Base-by-base conservation (phyloP, 2,797 vertebrate genomes). In the Lepidocolaptes lacrymiger region DNA sequence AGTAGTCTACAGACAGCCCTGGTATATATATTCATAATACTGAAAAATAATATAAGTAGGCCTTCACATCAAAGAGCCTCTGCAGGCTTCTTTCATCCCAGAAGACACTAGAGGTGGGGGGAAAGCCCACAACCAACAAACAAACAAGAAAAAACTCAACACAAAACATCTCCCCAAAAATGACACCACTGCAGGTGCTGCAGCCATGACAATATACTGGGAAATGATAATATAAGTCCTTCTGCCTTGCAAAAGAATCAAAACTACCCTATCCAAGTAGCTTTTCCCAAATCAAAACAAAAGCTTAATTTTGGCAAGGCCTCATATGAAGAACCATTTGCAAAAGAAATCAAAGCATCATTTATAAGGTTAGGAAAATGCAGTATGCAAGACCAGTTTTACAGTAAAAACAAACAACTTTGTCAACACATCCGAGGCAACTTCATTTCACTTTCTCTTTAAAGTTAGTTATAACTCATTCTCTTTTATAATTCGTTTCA, bases 331-430 rank as follows among this genome's bases (percentile, higher is more conserved):
- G 15, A 86, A 13, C 12, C 63, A 82, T 51, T 76, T 75, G 41
- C 85, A 94, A 88, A 86, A 81, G 5, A 93, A 88, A 86, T 79
- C 43, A 88, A 91, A 91, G 46, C 12, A 69, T 55, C 15, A 20
- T 37, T 48, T 87, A 67, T 6, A 71, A 79, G 7, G 39, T 73
- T 62, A 44, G 32, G n/a, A 85, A 96, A 76, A 88, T 2, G 3
- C 12, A 44, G 8, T 5, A 2, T 23, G 34, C 27, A 23, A 83
- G 73, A 80, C n/a, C 44, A 84, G 62, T 55, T 64, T 74, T 71
- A 59, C 18, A 63, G 16, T 34, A 61, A 84, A 93, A 92, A 30
- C n/a, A 73, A 91, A 56, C 15, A 85, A 19, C 34, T 67, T n/a
- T 15, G 6, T 59, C 21, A 75, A 93, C 94, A 68, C 10, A 51